A percentile compares a stretch with the other conserved stretches of the same genome.
phyloP scores from a whole-genome alignment of 2,113 vertebrate genomes.

The Anseranas semipalmata region DNA sequence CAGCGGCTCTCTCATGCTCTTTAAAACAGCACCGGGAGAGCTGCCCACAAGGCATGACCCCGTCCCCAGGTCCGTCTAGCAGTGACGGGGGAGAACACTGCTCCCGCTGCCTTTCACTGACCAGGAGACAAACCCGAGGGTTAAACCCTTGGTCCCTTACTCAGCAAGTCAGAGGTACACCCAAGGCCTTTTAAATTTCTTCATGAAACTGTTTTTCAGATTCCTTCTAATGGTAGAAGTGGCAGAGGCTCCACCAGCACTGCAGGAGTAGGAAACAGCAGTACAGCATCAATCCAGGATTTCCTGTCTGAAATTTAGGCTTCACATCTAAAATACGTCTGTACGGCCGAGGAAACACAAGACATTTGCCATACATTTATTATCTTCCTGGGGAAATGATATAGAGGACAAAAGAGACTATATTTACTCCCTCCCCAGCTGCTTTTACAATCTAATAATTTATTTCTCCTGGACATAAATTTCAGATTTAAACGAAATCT shows the following conservation, averaged over 20 bases:
- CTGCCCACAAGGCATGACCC: neutral
- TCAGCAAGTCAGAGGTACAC: neutral
- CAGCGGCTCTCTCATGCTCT: neutral
- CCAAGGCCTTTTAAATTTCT: neutral
- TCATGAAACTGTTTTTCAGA: neutral
- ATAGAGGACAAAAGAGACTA: conserved; percentile 61
- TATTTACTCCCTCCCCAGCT: conserved; percentile 57
- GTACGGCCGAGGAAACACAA: conserved; percentile 31
- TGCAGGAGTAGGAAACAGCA: neutral
- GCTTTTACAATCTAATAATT: conserved; percentile 60
- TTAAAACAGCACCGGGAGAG: neutral
- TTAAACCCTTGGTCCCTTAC: neutral
- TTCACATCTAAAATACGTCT: conserved; percentile 20
- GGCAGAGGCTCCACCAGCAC: neutral
- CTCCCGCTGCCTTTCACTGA: neutral
- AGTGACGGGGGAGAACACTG: neutral
- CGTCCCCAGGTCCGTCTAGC: neutral
- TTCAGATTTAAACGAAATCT: conserved; percentile 66
- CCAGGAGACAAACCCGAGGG: neutral
- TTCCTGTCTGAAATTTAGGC: conserved; percentile 32
- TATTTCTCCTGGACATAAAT: conserved; percentile 62
- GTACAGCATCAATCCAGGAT: conserved; percentile 14
- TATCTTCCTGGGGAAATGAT: conserved; percentile 59
- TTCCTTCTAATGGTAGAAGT: neutral
- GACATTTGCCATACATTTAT: conserved; percentile 45